Percentiles rank a stretch among this genome's conserved stretches.
phyloP scores from a whole-genome alignment of 2,888 invertebrate genomes.

The Arge pagana region DNA sequence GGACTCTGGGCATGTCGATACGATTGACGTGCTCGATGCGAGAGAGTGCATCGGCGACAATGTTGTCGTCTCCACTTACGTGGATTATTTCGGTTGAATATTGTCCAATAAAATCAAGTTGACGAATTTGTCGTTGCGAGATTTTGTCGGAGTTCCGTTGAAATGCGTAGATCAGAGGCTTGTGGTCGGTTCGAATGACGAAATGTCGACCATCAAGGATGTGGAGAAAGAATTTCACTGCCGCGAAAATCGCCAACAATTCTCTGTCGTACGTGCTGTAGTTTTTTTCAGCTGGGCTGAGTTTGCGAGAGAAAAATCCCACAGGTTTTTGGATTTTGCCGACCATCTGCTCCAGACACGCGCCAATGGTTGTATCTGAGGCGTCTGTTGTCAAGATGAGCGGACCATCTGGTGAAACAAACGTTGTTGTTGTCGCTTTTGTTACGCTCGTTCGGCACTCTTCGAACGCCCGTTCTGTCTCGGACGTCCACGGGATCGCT shows the following conservation, averaged over 20 bases:
- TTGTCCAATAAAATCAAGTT: slow-evolving; percentile 10
- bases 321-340: no score
- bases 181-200: slow-evolving; percentile 13
- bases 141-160: background rate
- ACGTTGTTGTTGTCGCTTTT: no score
- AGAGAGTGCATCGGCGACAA: slow-evolving; percentile 18
- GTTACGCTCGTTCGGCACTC: no score
- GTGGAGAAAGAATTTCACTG: slow-evolving; percentile 6
- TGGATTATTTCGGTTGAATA: slow-evolving; percentile 6
- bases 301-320: slow-evolving; percentile 16
- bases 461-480: no score
- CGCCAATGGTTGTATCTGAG: no score
- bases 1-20: background rate
- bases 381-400: no score
- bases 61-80: slow-evolving; percentile 19
- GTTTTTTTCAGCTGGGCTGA: slow-evolving; percentile 23
- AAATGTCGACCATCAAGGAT: slow-evolving; percentile 7
- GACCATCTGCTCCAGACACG: no score
- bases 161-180: slow-evolving; percentile 16
- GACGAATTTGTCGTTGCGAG: background rate
- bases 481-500: no score
- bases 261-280: slow-evolving; percentile 33
- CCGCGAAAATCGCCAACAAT: slow-evolving; percentile 1
- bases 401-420: no score
- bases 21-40: background rate